Conservation (phyloP, 2,888 invertebrate species). For the Chironomus tentans region DNA sequence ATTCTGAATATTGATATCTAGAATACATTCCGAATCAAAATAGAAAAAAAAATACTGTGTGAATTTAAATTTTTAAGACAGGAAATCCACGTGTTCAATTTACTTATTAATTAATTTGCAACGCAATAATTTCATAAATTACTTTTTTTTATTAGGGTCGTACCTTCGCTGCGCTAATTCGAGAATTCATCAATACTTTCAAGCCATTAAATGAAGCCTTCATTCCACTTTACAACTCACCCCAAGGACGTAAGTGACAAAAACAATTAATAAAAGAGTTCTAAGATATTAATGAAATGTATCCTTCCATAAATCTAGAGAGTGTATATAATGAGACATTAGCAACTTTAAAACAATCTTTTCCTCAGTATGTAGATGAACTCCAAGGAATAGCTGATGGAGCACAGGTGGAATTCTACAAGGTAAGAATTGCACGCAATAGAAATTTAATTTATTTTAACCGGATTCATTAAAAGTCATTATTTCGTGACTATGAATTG, state of each 20-base stretch:
- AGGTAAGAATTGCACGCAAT: slow-evolving; percentile 46
- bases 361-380: slow-evolving; percentile 74
- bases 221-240: slow-evolving; percentile 61
- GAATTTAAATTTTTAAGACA: too few species aligned
- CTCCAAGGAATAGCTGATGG: slow-evolving; percentile 77
- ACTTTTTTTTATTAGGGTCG: slow-evolving; percentile 55
- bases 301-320: slow-evolving; percentile 31
- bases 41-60: too few species aligned
- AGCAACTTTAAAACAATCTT: slow-evolving; percentile 55
- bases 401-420: slow-evolving; percentile 69
- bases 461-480: not conserved
- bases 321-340: slow-evolving; percentile 67
- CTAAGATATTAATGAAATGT: not conserved
- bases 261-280: not conserved
- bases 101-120: too few species aligned
- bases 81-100: too few species aligned
- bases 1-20: too few species aligned
- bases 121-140: not conserved
- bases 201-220: slow-evolving; percentile 57
- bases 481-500: too few species aligned
- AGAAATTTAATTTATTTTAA: not conserved
- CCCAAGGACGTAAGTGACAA: slow-evolving; percentile 49
- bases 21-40: too few species aligned
- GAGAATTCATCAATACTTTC: slow-evolving; percentile 52
- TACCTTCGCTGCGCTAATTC: slow-evolving; percentile 64